Evolutionary conservation across 2,797 vertebrate species (phyloP).

Genomic region (Sylvia borin): DNA sequence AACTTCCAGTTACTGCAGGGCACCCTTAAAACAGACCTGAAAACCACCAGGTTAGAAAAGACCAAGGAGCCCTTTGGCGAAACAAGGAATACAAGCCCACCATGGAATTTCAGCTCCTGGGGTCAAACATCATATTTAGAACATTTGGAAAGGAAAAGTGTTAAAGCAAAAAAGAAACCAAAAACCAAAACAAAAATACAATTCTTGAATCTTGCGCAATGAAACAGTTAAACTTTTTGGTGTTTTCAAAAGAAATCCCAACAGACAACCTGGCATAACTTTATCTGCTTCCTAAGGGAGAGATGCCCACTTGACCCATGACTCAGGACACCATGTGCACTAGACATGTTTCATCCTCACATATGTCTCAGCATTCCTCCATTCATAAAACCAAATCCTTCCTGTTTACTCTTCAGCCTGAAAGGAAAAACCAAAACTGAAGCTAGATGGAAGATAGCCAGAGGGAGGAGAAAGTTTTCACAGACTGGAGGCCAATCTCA

Average conservation of each 20-base stretch:
- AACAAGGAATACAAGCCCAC: conserved; percentile 4
- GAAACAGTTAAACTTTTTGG: conserved; percentile 70
- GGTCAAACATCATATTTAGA: conserved; percentile 63
- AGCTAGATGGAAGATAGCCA: conserved; percentile 65
- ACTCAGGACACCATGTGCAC: conserved; percentile 51
- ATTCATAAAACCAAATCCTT: conserved; percentile 63
- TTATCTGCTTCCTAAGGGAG: conserved; percentile 57
- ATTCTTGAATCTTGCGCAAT: conserved; percentile 59
- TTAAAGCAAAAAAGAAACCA: conserved; percentile 33
- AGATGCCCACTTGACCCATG: conserved; percentile 36
- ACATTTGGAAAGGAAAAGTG: conserved; percentile 58
- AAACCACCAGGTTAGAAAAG: conserved; percentile 43
- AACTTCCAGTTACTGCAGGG: conserved; percentile 65
- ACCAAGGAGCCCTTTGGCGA: conserved; percentile 53
- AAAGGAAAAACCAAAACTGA: conserved; percentile 66
- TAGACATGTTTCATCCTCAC: conserved; percentile 39
- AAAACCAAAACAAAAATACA: neutral
- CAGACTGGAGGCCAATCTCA: conserved; percentile 58
- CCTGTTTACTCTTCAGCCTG: conserved; percentile 74
- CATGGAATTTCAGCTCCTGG: conserved; percentile 12
- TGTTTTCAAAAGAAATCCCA: conserved; percentile 72
- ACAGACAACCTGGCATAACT: conserved; percentile 59
- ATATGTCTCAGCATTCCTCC: conserved; percentile 60
- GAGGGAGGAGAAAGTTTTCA: conserved; percentile 67
- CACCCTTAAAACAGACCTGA: conserved; percentile 34